Conservation (phyloP, 2,888 invertebrate genomes). For the Sepioteuthis lessoniana region DNA sequence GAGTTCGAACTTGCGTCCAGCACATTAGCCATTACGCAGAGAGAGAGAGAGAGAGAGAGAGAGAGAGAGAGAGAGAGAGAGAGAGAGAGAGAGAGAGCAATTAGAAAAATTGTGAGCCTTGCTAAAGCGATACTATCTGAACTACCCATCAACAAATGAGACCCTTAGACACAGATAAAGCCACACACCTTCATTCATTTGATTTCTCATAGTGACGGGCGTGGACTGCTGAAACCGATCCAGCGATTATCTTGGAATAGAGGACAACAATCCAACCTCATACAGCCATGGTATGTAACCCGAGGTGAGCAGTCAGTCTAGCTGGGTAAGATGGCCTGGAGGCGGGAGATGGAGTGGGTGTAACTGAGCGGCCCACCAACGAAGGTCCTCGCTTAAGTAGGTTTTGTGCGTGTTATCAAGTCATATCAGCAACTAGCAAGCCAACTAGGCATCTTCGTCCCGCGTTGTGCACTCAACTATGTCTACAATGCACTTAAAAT, state of each 20-base stretch:
- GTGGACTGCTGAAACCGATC: background rate
- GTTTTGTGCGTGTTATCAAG: background rate
- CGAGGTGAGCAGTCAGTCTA: background rate
- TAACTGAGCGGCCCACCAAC: background rate
- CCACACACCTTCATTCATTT: background rate
- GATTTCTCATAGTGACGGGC: background rate
- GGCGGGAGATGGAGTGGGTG: background rate
- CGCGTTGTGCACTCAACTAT: background rate
- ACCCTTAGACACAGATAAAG: background rate
- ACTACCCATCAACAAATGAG: conserved; percentile 2
- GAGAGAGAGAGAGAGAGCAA: background rate
- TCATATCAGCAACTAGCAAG: background rate
- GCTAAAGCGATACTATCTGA: background rate
- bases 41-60: too few relatives aligned
- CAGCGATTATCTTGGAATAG: background rate
- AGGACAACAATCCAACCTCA: background rate
- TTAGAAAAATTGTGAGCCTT: background rate
- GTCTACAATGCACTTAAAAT: conserved; percentile 23
- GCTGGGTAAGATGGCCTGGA: background rate
- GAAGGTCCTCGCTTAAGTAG: background rate
- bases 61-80: too few relatives aligned
- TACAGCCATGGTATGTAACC: background rate
- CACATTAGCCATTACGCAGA: too few relatives aligned
- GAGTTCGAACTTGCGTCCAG: too few relatives aligned
- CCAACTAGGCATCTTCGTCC: conserved; percentile 6